Percentiles rank a stretch among this genome's conserved stretches.
Conservation (phyloP, 2,113 vertebrate genomes). For the Donacobius atricapilla region DNA sequence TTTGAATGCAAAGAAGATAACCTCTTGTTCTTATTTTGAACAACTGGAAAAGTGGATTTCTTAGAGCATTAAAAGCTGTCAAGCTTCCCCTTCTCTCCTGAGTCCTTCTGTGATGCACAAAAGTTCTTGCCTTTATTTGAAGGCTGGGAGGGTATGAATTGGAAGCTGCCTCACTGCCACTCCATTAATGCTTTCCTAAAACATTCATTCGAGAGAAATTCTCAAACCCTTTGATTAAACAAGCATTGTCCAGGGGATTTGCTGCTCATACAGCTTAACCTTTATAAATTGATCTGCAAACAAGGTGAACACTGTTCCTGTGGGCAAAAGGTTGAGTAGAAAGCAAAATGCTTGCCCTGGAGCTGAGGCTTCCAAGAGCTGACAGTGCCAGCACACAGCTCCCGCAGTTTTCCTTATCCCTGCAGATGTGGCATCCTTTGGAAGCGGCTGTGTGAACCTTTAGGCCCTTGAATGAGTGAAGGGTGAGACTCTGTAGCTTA, state of each 20-base stretch:
- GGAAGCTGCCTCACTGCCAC: not conserved
- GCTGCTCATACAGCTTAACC: not conserved
- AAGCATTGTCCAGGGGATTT: not conserved
- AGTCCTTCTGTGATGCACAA: not conserved
- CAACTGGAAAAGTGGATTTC: not conserved
- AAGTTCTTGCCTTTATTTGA: not conserved
- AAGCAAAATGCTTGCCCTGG: not conserved
- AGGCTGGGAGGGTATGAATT: not conserved
- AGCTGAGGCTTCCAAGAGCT: not conserved
- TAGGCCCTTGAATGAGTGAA: not conserved
- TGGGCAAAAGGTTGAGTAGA: not conserved
- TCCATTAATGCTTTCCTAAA: not conserved
- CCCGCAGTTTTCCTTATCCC: not conserved
- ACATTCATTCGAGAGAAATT: not conserved
- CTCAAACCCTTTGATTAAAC: not conserved
- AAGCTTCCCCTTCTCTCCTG: not conserved
- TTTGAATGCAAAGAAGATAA: not conserved
- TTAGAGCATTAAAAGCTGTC: not conserved
- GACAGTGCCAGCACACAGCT: rapidly evolving
- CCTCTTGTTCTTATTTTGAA: not conserved
- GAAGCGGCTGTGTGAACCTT: not conserved
- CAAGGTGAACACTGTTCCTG: not conserved
- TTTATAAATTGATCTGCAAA: not conserved
- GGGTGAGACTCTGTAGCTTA: not conserved
- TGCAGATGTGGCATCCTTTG: not conserved